Evolutionary conservation across 1,140 invertebrate species (phyloP).

Genomic region (Drosophila lini): DNA sequence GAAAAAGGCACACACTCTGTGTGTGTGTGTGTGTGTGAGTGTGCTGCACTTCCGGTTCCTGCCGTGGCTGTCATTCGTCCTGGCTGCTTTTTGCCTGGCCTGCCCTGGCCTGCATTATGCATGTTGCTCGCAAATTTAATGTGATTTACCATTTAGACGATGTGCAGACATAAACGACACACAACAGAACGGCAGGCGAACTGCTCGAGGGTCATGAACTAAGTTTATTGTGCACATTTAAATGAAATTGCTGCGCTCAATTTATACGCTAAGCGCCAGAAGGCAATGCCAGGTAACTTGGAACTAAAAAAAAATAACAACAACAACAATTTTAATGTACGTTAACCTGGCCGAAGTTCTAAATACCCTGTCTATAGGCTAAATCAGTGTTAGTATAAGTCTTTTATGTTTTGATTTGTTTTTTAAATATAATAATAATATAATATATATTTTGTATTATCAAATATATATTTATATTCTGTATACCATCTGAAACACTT

Average conservation of each 20-base stretch:
- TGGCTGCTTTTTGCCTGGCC: conserved; percentile 29
- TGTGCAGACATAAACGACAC: conserved; percentile 46
- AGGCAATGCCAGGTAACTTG: conserved; percentile 57
- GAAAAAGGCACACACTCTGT: conserved; percentile 8
- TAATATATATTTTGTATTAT: not conserved
- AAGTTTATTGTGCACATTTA: conserved; percentile 83
- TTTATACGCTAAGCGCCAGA: conserved; percentile 74
- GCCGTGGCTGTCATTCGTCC: conserved; percentile 35
- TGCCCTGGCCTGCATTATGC: conserved; percentile 54
- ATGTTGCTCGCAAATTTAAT: conserved; percentile 73
- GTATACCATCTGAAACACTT: not conserved
- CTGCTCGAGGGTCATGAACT: conserved; percentile 75
- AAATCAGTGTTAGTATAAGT: not conserved
- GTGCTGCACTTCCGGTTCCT: conserved; percentile 69
- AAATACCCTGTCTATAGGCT: not conserved
- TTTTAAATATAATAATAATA: not conserved
- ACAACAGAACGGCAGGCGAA: conserved; percentile 11
- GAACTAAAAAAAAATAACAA: conserved; percentile 11
- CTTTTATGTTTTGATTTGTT: not conserved
- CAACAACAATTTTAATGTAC: not conserved
- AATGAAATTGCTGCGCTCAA: conserved; percentile 82
- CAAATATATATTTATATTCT: not conserved
- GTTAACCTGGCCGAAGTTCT: not conserved
- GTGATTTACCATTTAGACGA: conserved; percentile 74
- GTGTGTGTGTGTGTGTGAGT: conserved; percentile 31